Base-by-base conservation (phyloP, 1,140 invertebrate species). In the Ips typographus region DNA sequence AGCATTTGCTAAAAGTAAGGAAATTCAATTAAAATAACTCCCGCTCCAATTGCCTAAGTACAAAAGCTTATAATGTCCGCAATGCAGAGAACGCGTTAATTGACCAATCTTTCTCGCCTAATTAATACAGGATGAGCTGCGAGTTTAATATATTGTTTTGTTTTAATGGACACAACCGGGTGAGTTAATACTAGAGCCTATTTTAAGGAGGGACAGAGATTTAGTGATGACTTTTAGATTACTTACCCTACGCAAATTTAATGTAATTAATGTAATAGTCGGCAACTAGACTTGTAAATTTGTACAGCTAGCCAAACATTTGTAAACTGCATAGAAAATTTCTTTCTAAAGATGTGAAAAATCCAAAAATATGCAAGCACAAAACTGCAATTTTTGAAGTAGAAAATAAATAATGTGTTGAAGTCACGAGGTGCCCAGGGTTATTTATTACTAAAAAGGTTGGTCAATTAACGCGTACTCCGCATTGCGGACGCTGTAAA, bases 401-500 rank as follows among this genome's bases (percentile, higher is more conserved):
- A 39, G 22, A 6, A 56, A 56, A 56, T 56, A 56, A 56, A 56
- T 22, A 22, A 22, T 42, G 57, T 40, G 57, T 59, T 55, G 40
- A 59, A 59, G 57, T 59, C 57, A 59, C 57, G 57, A 59, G 57
- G 38, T 40, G 4, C 36, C 57, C 40, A 7, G 57, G 57, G 57
- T 59, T 59, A 59, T 59, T 59, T 40, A 59, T 59, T 56, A 59
- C 57, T 59, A 59, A 53, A 64, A 64, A 64, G 62, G 51, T 53
- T 64, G 62, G 62, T 64, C 62, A 64, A 64, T 64, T 64, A 64
- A 64, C 62, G 62, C 62, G 8, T 64, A 61, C 62, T 40, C 62
- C 44, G 62, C 62, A 64, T 64, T 64, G 62, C 62, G 62, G 62
- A 64, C 62, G 43, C 51, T 53, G 41, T 64, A 64, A 53, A 42